phyloP scores from a whole-genome alignment of 2,797 vertebrate species.

The Heteromormyrus szaboi region DNA sequence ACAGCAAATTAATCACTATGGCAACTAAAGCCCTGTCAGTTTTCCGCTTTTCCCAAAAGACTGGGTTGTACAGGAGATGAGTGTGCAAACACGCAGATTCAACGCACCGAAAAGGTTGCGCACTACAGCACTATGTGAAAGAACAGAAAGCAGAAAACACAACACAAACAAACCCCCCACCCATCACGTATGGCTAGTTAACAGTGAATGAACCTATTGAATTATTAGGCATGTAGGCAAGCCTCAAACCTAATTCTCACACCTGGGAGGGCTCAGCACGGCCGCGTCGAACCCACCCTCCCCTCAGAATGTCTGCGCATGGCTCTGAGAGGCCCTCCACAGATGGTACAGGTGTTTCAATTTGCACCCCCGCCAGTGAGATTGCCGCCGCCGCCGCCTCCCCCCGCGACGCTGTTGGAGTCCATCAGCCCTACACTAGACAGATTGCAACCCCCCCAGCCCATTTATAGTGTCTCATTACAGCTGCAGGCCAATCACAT shows the following conservation, averaged over 20 bases:
- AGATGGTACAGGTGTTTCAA: slow-evolving; percentile 3
- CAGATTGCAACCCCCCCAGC: neutral
- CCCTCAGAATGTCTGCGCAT: neutral
- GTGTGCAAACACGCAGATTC: neutral
- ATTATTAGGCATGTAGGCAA: neutral
- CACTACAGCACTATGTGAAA: neutral
- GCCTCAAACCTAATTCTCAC: neutral
- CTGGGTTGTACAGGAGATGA: slow-evolving; percentile 12
- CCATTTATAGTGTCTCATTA: neutral
- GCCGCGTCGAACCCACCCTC: neutral
- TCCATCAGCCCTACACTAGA: neutral
- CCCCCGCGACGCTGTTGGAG: neutral
- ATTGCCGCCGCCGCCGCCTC: too few relatives aligned
- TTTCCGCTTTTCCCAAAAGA: slow-evolving; percentile 30
- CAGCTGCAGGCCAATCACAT: neutral
- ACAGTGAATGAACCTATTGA: neutral
- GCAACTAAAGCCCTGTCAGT: slow-evolving; percentile 29
- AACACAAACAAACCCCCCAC: neutral
- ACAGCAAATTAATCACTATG: slow-evolving; percentile 31
- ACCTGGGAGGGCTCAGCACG: neutral
- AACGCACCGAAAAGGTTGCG: neutral
- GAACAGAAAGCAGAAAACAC: neutral
- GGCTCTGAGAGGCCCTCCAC: neutral
- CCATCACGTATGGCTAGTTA: neutral
- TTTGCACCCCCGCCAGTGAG: neutral